Percentiles rank a stretch among this genome's conserved stretches.
Evolutionary conservation across 2,888 invertebrate species (phyloP).

Genomic region (Pachliopta kotzebuea): DNA sequence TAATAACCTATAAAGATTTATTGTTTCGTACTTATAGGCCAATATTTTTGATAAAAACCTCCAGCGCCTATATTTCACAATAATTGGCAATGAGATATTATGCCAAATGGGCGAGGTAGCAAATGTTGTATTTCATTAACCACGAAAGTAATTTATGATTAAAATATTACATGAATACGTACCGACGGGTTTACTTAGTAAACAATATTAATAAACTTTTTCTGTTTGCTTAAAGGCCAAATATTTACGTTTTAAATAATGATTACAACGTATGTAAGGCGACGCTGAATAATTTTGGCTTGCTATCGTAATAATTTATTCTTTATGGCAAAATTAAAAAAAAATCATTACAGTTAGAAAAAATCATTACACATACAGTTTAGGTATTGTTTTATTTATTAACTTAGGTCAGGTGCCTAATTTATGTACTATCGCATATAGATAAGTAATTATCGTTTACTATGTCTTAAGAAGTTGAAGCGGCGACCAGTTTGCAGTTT

Average conservation of each 20-base stretch:
- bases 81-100: slow-evolving; percentile 26
- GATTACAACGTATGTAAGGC: slow-evolving; percentile 12
- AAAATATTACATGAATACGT: slow-evolving; percentile 20
- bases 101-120: slow-evolving; percentile 22
- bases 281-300: slow-evolving; percentile 16
- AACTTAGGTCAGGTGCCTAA: background rate
- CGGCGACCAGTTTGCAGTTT: too few relatives aligned
- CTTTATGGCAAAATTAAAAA: background rate
- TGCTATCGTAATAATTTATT: slow-evolving; percentile 11
- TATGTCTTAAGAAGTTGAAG: too few relatives aligned
- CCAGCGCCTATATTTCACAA: slow-evolving; percentile 18
- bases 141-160: slow-evolving; percentile 26
- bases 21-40: slow-evolving; percentile 11
- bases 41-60: slow-evolving; percentile 19
- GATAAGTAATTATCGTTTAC: too few relatives aligned
- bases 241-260: slow-evolving; percentile 26
- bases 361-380: background rate
- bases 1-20: slow-evolving; percentile 20
- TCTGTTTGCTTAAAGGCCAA: slow-evolving; percentile 26
- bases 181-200: slow-evolving; percentile 20
- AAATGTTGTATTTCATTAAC: slow-evolving; percentile 29
- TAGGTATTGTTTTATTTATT: background rate
- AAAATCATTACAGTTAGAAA: background rate
- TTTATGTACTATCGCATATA: too few relatives aligned
- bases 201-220: slow-evolving; percentile 26